phyloP scores from a whole-genome alignment of 2,113 vertebrate species.

The Thamnophis sirtalis region DNA sequence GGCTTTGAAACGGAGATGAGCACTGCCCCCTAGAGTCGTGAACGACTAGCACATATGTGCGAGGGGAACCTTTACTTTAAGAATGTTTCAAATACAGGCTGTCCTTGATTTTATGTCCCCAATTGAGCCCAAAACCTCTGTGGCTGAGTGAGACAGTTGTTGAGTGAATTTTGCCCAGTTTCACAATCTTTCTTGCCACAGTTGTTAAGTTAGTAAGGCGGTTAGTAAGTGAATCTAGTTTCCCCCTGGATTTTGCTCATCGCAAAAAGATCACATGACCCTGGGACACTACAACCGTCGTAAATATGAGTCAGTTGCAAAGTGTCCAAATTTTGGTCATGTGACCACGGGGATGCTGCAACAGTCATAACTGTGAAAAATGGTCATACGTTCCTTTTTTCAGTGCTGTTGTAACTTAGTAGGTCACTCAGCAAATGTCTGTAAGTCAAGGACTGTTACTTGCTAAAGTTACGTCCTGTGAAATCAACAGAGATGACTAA shows the following conservation, averaged over 20 bases:
- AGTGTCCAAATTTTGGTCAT: not conserved
- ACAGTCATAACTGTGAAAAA: not conserved
- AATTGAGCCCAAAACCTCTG: not conserved
- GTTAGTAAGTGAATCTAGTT: not conserved
- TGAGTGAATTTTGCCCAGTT: not conserved
- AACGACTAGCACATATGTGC: too few relatives aligned
- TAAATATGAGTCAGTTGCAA: not conserved
- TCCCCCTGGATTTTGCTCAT: not conserved
- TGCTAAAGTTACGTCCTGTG: not conserved
- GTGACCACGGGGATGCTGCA: too few relatives aligned
- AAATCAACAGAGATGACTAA: not conserved
- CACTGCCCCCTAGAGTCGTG: too few relatives aligned
- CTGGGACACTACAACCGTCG: not conserved
- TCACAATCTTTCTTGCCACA: not conserved
- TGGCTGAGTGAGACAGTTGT: not conserved
- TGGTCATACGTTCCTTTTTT: not conserved
- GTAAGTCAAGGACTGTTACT: not conserved
- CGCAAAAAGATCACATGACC: not conserved
- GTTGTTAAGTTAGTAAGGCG: not conserved
- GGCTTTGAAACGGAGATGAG: too few relatives aligned
- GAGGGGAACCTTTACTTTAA: not conserved
- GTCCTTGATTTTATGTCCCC: not conserved
- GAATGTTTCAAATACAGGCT: not conserved
- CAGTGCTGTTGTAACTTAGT: not conserved
- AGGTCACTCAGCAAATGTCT: not conserved